Percentiles rank a stretch among this genome's conserved stretches.
Evolutionary conservation across 2,888 invertebrate species (phyloP).

Genomic region (Drosophila mettleri): DNA sequence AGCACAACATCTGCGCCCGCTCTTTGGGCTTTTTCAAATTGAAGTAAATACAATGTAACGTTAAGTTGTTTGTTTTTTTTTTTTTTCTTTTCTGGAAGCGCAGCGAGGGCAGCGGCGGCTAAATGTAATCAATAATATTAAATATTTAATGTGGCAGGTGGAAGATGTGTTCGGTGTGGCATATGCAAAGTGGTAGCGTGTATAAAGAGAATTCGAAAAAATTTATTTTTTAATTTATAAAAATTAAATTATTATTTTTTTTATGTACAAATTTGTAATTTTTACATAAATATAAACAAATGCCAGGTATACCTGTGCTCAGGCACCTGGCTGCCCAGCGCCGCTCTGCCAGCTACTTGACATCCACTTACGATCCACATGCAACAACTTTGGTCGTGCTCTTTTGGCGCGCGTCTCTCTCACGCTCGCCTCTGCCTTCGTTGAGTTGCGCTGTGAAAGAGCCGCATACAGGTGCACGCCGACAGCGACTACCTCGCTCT

Average conservation of each 20-base stretch:
- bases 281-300: slow-evolving; percentile 17
- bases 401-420: slow-evolving; percentile 1
- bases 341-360: slow-evolving; percentile 9
- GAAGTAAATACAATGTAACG: slow-evolving; percentile 77
- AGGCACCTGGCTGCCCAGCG: slow-evolving; percentile 35
- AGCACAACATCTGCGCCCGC: slow-evolving; percentile 22
- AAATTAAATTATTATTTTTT: neutral
- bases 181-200: neutral
- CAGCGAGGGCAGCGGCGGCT: slow-evolving; percentile 24
- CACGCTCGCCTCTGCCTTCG: slow-evolving; percentile 36
- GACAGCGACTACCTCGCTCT: slow-evolving; percentile 24
- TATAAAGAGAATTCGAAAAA: no score
- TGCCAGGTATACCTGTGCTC: slow-evolving; percentile 36
- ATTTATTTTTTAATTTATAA: neutral
- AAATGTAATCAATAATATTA: slow-evolving; percentile 84
- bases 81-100: no score
- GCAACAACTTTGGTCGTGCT: slow-evolving; percentile 48
- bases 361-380: slow-evolving; percentile 54
- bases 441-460: slow-evolving; percentile 69
- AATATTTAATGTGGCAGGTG: slow-evolving; percentile 82
- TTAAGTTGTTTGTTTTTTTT: slow-evolving; percentile 55
- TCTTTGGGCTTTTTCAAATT: slow-evolving; percentile 6
- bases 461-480: slow-evolving; percentile 41
- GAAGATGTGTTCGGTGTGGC: slow-evolving; percentile 32
- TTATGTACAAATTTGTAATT: neutral